A percentile compares a stretch with the other conserved stretches of the same genome.
These are phyloP conservation scores for Ceratina calcarata DNA, from an alignment of 1,140 invertebrate genomes.

Conservation along the genomic window DNA sequence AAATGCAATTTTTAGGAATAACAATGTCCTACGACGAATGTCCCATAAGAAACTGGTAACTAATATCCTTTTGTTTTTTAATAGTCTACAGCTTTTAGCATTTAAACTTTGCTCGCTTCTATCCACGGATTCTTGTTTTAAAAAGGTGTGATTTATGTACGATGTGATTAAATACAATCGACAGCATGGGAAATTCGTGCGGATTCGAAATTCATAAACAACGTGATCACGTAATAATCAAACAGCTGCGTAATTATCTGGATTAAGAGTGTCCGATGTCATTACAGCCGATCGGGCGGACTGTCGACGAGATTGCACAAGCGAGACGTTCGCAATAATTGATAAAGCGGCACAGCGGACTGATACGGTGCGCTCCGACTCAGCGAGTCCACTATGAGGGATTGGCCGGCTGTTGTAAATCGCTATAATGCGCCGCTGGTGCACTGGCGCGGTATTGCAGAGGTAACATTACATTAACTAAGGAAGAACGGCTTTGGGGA, in stretches of 20 bases:
- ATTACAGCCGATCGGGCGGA: not conserved
- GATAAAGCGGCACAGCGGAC: conserved; percentile 8
- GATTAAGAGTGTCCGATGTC: conserved; percentile 29
- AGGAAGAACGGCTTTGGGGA: conserved; percentile 15
- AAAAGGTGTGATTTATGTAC: too few relatives aligned
- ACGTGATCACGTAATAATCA: conserved; percentile 1
- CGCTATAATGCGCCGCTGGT: conserved; percentile 30
- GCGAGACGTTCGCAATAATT: conserved; percentile 22
- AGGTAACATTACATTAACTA: conserved; percentile 11
- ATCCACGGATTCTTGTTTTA: too few relatives aligned
- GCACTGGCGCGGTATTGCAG: not conserved
- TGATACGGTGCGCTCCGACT: conserved; percentile 7
- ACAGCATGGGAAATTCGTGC: too few relatives aligned
- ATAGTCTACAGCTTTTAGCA: too few relatives aligned
- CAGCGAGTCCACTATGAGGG: not conserved
- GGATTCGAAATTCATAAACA: not conserved
- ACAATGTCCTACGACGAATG: too few relatives aligned
- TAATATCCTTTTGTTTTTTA: too few relatives aligned
- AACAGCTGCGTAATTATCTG: conserved; percentile 22
- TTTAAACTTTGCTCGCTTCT: too few relatives aligned
- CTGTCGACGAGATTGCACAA: not conserved
- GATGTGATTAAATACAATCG: too few relatives aligned
- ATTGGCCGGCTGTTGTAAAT: conserved; percentile 31
- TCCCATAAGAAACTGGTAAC: too few relatives aligned
- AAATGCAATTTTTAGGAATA: too few relatives aligned